Evolutionary conservation across 2,888 invertebrate species (phyloP), one percentile per base, ranked within the genome.

Genomic region (Chalcosyrphus nemorum): DNA sequence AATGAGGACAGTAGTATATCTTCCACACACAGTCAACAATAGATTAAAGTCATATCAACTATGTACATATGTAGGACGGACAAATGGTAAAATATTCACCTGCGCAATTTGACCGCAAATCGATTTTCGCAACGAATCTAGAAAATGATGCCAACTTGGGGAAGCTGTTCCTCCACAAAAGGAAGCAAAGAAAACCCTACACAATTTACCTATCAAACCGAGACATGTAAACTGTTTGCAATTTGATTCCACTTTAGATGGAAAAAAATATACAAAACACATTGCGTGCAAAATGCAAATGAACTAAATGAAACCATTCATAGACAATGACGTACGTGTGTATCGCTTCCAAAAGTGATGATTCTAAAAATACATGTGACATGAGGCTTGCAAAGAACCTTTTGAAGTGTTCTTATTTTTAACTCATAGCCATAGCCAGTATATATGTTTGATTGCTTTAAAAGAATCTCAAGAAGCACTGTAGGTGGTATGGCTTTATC

Each of bases 261-360:
- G 29, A 5, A 45, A 38, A 17, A 32, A 41, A 32, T 24, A 50
- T 15, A 13, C 9, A 41, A 63, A 54, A 52, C 65, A 66, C 52
- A 50, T 72, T 82, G 81, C 77, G 81, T 71, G 72, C 81, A 54
- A 82, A 66, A 82, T 82, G 81, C 72, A 82, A 82, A 82, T 77
- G 54, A 81, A 68, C 74, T 43, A 38, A 72, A 57, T 47, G 43
- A 56, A 59, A 54, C 80, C 52, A 74, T 68, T 47, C 65, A 41
- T 65, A 59, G 76, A 74, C 38, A 59, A 54, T 72, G 72, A 80
- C 65, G 59, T 57, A 38, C 11, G 13, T 35, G 13, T n/a, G 13
- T n/a, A 66, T 45, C 15, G 35, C n/a, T 45, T 66, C 35, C 13
- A 81, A 65, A 72, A 61, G 47, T 61, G 74, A 56, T 41, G 80